Percentiles rank a stretch among this genome's conserved stretches.
phyloP scores from a whole-genome alignment of 2,888 invertebrate species.

The Scaptomyza cyrtandrae region DNA sequence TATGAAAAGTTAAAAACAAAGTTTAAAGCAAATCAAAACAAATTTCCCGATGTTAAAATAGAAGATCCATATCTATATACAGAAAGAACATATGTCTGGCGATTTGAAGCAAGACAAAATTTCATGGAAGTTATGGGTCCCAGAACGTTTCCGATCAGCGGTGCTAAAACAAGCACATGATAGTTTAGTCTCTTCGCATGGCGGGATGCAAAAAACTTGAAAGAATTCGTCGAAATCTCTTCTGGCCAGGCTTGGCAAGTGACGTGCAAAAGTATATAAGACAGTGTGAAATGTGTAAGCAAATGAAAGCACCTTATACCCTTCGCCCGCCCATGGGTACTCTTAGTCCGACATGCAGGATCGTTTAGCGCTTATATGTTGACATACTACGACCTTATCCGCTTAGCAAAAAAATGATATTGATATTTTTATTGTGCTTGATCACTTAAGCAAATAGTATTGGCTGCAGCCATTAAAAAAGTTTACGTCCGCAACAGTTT shows the following conservation, averaged over 20 bases:
- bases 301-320: background rate
- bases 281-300: constrained; percentile 9
- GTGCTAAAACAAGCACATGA: background rate
- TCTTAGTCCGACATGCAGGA: background rate
- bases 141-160: background rate
- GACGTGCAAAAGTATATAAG: constrained; percentile 1
- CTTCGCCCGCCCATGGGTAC: background rate
- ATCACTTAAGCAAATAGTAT: too few relatives aligned
- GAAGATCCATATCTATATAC: background rate
- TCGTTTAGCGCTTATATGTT: background rate
- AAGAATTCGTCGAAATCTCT: background rate
- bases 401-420: background rate
- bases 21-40: background rate
- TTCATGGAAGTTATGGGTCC: background rate
- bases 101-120: background rate
- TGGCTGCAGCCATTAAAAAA: too few relatives aligned
- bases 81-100: background rate
- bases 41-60: background rate
- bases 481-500: too few relatives aligned
- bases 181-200: background rate
- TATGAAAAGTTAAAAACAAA: background rate
- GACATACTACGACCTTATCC: background rate
- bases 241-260: constrained; percentile 15
- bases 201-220: constrained; percentile 23
- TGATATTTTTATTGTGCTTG: background rate